These are phyloP conservation scores for Oryzias sinensis DNA, from an alignment of 2,797 vertebrate species.

Conservation along the genomic window DNA sequence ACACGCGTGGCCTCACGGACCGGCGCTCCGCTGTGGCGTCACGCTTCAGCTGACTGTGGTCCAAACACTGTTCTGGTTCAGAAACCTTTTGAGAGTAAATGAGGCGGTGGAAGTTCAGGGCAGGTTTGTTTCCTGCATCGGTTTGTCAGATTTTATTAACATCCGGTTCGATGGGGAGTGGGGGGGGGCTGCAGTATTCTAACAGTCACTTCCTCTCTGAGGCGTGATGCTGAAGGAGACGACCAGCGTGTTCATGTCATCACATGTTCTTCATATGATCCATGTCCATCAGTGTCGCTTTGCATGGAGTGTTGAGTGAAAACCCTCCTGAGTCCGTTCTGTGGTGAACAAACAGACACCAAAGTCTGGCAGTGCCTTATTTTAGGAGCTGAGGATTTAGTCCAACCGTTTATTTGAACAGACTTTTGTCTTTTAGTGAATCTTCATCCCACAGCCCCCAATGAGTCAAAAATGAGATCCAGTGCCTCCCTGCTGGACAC, in stretches of 20 bases:
- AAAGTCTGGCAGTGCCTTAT: neutral
- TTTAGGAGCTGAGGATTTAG: no score
- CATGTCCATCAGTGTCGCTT: slow-evolving; percentile 19
- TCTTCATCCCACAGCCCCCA: no score
- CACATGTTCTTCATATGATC: neutral
- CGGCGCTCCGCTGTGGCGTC: neutral
- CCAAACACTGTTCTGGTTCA: no score
- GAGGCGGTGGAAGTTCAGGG: slow-evolving; percentile 49
- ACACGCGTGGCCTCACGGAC: slow-evolving; percentile 43
- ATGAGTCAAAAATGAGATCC: no score
- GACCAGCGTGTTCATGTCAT: no score
- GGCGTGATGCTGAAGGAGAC: no score
- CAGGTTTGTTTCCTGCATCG: slow-evolving; percentile 25
- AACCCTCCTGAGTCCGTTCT: neutral
- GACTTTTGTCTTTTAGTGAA: no score
- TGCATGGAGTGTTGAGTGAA: slow-evolving; percentile 48
- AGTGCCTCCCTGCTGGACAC: no score
- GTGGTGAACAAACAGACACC: slow-evolving; percentile 37
- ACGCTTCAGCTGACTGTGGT: neutral
- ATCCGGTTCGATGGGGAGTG: no score
- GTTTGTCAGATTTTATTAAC: neutral
- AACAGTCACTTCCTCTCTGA: no score
- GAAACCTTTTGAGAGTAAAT: neutral
- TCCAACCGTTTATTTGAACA: no score
- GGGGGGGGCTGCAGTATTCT: neutral